These are phyloP conservation scores for Sebastes umbrosus DNA, from an alignment of 2,797 vertebrate genomes.

Conservation along the genomic window DNA sequence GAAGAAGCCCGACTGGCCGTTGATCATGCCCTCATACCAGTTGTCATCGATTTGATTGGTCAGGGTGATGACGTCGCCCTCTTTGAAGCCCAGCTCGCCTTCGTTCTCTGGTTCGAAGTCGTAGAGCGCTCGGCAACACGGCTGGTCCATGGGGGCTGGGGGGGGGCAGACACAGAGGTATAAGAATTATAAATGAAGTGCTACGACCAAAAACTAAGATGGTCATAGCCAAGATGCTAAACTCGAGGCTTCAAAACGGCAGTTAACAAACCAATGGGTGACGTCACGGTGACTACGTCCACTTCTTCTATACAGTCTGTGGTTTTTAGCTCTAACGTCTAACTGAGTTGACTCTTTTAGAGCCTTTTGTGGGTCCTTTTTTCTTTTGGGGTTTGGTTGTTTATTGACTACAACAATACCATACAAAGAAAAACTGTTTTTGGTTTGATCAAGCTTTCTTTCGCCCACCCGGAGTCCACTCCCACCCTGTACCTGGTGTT, in stretches of 20 bases:
- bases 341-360: background rate
- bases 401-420: no score
- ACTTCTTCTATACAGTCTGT: no score
- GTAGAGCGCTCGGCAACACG: conserved; percentile 93
- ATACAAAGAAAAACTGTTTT: no score
- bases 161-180: background rate
- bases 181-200: background rate
- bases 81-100: conserved; percentile 95
- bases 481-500: conserved; percentile 86
- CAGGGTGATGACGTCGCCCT: conserved; percentile 93
- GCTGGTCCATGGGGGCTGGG: conserved; percentile 89
- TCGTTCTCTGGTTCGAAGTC: conserved; percentile 97
- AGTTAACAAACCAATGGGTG: no score
- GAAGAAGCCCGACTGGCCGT: conserved; percentile 96
- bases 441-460: background rate
- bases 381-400: no score
- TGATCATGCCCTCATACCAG: conserved; percentile 96
- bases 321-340: background rate
- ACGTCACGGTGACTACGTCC: no score
- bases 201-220: background rate
- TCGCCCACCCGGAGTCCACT: background rate
- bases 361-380: no score
- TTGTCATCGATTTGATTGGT: conserved; percentile 97
- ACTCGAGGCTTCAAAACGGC: no score
- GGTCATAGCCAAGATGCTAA: no score